Evolutionary conservation across 2,888 invertebrate genomes (phyloP), one percentile per base, ranked within the genome.

Genomic region (Opisthograptis luteolata): DNA sequence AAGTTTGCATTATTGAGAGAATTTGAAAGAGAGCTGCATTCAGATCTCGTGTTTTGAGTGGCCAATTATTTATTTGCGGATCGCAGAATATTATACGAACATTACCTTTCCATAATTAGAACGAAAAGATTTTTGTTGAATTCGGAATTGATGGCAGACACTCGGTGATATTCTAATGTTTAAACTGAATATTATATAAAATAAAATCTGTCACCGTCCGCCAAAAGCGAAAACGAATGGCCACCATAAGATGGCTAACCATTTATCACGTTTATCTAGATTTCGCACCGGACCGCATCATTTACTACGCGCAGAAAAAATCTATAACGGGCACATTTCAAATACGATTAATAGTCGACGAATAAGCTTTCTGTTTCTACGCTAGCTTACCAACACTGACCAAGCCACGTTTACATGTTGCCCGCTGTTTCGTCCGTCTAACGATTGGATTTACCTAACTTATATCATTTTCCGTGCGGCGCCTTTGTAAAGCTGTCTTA

Each of bases 231-330:
- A 66, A 73, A 76, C 66, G 71, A 73, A 76, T 76, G 73, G 75
- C 56, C 64, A 74, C 68, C 67, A 67, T 71, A 73, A 76, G 77
- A 68, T 73, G 68, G 66, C 70, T 71, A 69, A 68, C 70, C 81
- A 82, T 83, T 82, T 77, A 83, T 83, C 82, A 82, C 73, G 69
- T 78, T 81, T 82, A 82, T 81, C 82, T 81, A 79, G 81, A 82
- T 82, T 77, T 74, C 68, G 62, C 75, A 65, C 71, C 64, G 75
- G 70, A 73, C 77, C 79, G 73, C 78, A 77, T 80, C 81, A 74
- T 82, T 82, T 78, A 73, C 72, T 60, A 64, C 55, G 58, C 62
- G 64, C n/a, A n/a, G 44, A 41, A 72, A 79, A 73, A 81, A 76
- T 74, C 75, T 76, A 76, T 74, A 76, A 69, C 68, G 65, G 60